Evolutionary conservation across 2,113 vertebrate species (phyloP).

Genomic region (Empidonax alnorum): DNA sequence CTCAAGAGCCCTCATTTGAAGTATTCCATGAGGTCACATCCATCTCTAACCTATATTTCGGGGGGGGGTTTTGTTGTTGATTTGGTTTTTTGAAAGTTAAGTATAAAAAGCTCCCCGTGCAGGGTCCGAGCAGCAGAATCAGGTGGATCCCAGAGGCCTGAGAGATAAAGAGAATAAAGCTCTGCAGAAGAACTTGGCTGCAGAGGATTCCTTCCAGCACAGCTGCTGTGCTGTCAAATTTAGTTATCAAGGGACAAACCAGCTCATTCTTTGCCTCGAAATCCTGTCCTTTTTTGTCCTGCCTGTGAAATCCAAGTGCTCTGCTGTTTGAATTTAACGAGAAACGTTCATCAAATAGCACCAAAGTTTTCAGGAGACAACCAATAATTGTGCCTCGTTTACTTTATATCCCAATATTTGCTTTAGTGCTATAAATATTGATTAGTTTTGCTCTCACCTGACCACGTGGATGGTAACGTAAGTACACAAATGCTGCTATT

Average conservation of each 20-base stretch:
- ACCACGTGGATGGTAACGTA: neutral
- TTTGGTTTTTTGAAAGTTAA: neutral
- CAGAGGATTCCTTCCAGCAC: neutral
- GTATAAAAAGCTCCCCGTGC: neutral
- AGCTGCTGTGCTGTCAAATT: neutral
- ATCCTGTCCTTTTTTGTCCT: neutral
- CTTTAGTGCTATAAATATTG: neutral
- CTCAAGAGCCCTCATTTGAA: neutral
- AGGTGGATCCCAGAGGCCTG: neutral
- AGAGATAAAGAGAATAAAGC: neutral
- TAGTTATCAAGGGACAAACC: neutral
- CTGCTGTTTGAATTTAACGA: neutral
- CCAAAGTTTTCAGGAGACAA: neutral
- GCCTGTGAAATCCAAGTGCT: neutral
- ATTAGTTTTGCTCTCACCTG: neutral
- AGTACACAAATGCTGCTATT: neutral
- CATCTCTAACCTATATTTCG: neutral
- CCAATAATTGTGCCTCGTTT: neutral
- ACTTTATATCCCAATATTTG: neutral
- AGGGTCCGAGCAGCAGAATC: neutral
- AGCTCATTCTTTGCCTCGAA: neutral
- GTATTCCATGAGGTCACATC: neutral
- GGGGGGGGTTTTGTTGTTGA: fast-evolving
- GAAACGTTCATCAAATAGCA: neutral
- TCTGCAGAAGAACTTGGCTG: neutral